Base-by-base conservation (phyloP, 2,888 invertebrate species). In the Andrena camellia region DNA sequence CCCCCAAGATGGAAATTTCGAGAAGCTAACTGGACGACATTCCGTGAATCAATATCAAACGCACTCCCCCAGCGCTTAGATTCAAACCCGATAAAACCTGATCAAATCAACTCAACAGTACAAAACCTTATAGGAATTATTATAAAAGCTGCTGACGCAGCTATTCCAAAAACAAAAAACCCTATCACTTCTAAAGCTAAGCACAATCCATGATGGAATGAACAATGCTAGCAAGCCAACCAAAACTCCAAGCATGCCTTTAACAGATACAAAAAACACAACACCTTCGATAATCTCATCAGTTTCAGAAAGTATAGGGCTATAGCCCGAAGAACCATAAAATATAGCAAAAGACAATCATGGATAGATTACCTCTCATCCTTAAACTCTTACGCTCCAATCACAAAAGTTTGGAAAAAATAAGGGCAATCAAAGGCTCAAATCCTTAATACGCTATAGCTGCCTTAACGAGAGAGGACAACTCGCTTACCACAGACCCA, bases 401-500 rank as follows among this genome's bases (percentile, higher is more conserved):
- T 23, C 20, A 23, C 31, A 50, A 4, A 0, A 69, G n/a, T 69
- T 7, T 69, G 35, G 42, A 57, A 57, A n/a, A 26, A 13, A 69
- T 59, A 69, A 69, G 8, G 0, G 8, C 68, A 35, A 69, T 69
- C 0, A 69, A 69, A 59, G 26, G 23, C 8, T 67, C 26, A 1
- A 35, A 70, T 10, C 8, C 3, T 42, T 8, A 52, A 20, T 8
- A 13, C 13, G 8, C 10, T 2, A 54, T 59, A 29, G 17, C 68
- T 4, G 35, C 42, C 4, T n/a, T 69, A 42, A 69, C 13, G 7
- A 57, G 20, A 26, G 42, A 69, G 2, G 57, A 69, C 35, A 69
- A 35, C 5, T 13, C 26, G 4, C 13, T 8, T n/a, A 42, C 68
- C 2, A 57, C 35, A 17, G 35, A 59, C 8, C 42, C 57, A 35